phyloP scores from a whole-genome alignment of 1,140 invertebrate genomes.

The Charaxes varanes region DNA sequence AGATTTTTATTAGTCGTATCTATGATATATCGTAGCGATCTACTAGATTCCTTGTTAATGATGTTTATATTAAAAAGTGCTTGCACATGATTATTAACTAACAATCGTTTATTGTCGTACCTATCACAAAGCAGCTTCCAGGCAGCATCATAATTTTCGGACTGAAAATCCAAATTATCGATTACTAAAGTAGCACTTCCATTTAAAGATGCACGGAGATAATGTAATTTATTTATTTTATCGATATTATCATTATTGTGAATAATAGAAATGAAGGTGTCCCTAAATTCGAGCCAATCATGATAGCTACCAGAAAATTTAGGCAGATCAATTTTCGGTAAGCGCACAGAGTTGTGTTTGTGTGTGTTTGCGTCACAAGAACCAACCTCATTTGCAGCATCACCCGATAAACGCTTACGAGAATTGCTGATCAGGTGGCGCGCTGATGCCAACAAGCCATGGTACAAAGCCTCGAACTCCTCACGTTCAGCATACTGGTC shows the following conservation, averaged over 20 bases:
- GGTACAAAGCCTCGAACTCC: background rate
- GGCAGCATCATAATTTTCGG: slow-evolving; percentile 22
- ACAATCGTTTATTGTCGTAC: slow-evolving; percentile 20
- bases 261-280: slow-evolving; percentile 3
- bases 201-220: slow-evolving; percentile 7
- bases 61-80: slow-evolving; percentile 20
- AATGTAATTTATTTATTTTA: slow-evolving; percentile 5
- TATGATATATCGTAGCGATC: slow-evolving; percentile 9
- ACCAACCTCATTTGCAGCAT: background rate
- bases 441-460: background rate
- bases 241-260: background rate
- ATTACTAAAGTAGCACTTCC: slow-evolving; percentile 18
- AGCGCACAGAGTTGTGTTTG: too few relatives aligned
- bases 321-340: slow-evolving; percentile 1
- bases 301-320: background rate
- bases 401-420: background rate
- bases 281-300: slow-evolving; percentile 3
- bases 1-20: slow-evolving; percentile 21
- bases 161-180: slow-evolving; percentile 17
- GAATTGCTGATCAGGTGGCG: background rate
- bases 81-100: slow-evolving; percentile 25
- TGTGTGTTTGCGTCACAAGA: too few relatives aligned
- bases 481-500: background rate
- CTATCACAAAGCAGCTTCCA: slow-evolving; percentile 24
- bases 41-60: slow-evolving; percentile 10